Evolutionary conservation across 1,140 invertebrate genomes (phyloP).

Genomic region (Phortica variegata): DNA sequence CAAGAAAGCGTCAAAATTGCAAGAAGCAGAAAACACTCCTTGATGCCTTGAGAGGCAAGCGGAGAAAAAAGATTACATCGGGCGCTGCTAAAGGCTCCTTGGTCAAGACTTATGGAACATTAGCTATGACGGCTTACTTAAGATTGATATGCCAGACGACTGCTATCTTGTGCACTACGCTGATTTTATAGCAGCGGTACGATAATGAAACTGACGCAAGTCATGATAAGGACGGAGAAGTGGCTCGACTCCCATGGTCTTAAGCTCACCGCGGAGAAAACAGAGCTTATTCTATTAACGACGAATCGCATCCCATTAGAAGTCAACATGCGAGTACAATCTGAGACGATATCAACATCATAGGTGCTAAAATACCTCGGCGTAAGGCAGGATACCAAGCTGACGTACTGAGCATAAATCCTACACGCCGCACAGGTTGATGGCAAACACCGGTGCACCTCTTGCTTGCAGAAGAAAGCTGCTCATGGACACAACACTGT

Average conservation of each 20-base stretch:
- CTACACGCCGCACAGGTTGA: background rate
- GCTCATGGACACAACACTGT: background rate
- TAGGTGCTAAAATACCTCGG: background rate
- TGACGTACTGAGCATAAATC: background rate
- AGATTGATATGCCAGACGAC: no score
- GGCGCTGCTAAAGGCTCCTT: slow-evolving; percentile 2
- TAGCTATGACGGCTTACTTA: no score
- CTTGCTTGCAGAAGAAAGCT: background rate
- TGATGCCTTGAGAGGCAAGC: background rate
- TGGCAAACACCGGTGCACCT: background rate
- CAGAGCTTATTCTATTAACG: no score
- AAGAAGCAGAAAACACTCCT: no score
- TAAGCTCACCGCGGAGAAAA: no score
- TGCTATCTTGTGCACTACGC: no score
- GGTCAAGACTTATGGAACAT: no score
- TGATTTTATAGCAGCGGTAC: no score
- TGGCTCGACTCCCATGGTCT: no score
- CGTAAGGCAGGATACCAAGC: background rate
- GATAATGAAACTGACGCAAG: no score
- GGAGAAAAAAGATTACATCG: background rate
- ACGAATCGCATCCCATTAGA: slow-evolving; percentile 5
- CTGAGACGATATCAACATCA: background rate
- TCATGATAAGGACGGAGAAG: no score
- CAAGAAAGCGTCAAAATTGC: no score
- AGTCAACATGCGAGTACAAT: background rate